Evolutionary conservation across 2,113 vertebrate genomes (phyloP), one percentile per base, ranked within the genome.

Genomic region (Pluvialis apricaria): DNA sequence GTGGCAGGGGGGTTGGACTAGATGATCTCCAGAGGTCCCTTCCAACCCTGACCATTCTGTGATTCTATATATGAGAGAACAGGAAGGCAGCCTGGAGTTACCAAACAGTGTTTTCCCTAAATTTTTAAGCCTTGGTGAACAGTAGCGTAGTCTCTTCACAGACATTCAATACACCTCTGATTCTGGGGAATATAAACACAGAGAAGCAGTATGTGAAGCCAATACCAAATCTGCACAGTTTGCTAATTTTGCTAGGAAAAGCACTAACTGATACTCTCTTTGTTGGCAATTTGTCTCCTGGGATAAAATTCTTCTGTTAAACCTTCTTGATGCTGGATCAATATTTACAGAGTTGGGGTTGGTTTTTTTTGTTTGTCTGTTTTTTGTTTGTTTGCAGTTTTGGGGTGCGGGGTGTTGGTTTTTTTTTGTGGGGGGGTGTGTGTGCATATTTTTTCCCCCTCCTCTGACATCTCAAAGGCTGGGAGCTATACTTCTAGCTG

Each of bases 161-260:
- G 60, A 49, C 21, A 42, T 44, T 57, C 29, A 51, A 26, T 40
- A 34, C 6, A 19, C 4, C 12, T 13, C 71, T 64, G 45, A 42
- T 78, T 75, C 55, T 90, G 45, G 18, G 44, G 57, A 83, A 64
- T 42, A 80, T 29, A 71, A 91, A 80, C 20, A 73, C 8, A 36
- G 54, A 90, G 55, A 65, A 82, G 18, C 32, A 72, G 49, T 22
- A 38, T 83, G 51, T 42, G 49, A 80, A 92, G 32, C 52, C 76
- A 86, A 47, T 38, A 65, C 31, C 11, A 73, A 92, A 92, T 76
- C 62, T 88, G 55, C 51, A 87, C 10, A 40, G 22, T 72, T 82
- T 82, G 29, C 34, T 86, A 84, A 78, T 68, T 96, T 88, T 88
- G 40, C 72, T 62, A 45, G 47, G 42, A 82, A 93, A 88, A 88